phyloP scores from a whole-genome alignment of 2,888 invertebrate genomes.

The Xylocampa areola region DNA sequence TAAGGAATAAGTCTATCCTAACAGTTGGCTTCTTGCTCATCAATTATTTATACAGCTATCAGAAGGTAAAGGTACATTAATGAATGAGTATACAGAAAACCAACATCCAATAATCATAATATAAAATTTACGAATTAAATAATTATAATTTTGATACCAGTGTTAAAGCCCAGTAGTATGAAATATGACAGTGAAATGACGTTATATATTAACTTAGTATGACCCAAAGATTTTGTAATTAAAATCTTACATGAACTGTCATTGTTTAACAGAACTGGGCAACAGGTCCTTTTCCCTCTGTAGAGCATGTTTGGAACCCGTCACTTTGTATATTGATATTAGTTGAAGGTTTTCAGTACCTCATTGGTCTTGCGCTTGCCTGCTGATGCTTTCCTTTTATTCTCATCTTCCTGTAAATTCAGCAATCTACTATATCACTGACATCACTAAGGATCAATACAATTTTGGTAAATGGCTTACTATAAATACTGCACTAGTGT shows the following conservation, averaged over 20 bases:
- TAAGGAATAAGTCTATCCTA: background rate
- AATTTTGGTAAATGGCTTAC: conserved; percentile 21
- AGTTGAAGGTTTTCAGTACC: conserved; percentile 90
- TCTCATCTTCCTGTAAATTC: conserved; percentile 89
- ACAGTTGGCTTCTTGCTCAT: conserved; percentile 8
- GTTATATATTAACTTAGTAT: conserved; percentile 7
- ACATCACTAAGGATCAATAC: conserved; percentile 20
- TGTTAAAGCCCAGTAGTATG: conserved; percentile 64
- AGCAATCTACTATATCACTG: conserved; percentile 79
- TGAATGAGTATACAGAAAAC: conserved; percentile 87
- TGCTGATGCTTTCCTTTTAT: conserved; percentile 87
- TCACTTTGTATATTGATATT: conserved; percentile 70
- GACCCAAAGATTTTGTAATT: conserved; percentile 9
- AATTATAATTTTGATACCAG: conserved; percentile 57
- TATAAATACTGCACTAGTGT: conserved; percentile 22
- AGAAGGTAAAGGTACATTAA: conserved; percentile 83
- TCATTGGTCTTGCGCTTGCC: conserved; percentile 89
- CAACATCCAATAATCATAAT: conserved; percentile 79
- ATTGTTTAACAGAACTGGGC: conserved; percentile 68
- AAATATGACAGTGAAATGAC: conserved; percentile 62
- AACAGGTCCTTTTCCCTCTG: conserved; percentile 83
- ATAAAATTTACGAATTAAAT: conserved; percentile 17
- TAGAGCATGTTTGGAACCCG: conserved; percentile 63
- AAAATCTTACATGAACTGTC: conserved; percentile 50
- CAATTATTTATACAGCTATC: conserved; percentile 65